Base-by-base conservation (phyloP, 2,888 invertebrate species). In the Microplitis manilae region DNA sequence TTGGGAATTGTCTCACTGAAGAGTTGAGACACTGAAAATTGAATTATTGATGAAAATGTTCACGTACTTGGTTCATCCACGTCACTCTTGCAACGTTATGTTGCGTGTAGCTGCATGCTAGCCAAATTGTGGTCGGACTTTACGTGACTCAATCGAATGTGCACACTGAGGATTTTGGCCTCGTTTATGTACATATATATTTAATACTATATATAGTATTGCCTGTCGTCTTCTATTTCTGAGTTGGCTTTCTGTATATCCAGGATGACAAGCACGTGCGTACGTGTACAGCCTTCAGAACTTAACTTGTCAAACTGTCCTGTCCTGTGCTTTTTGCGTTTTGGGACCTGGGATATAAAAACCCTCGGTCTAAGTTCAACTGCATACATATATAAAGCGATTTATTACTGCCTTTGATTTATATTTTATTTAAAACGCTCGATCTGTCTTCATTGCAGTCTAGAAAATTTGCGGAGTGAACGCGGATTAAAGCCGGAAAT, bases 231-330 rank as follows among this genome's bases (percentile, higher is more conserved):
- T 79, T 76, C 73, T 62, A 74, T 75, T 80, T 73, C 78, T 50
- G 39, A 73, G 67, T 71, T 74, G 77, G 50, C 68, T 77, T 50
- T 79, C 75, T 41, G 38, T 73, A 40, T 72, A 50, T 68, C 69
- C 40, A 68, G 68, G 71, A 50, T 72, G 74, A 71, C 71, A 69
- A 74, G 78, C 41, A 74, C 62, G 68, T 68, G 76, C 62, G 77
- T 81, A 81, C 81, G 81, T 81, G 81, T 77, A 62, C 78, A 20
- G 81, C 77, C 77, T 81, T 78, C 77, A 74, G 77, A 81, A 79
- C 79, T 81, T 77, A 78, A 79, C 81, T 79, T 80, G 81, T 81
- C 81, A 79, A 81, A 79, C 77, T 75, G 78, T 79, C 65, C 72
- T 61, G 64, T 40, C 17, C 61, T 61, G 8, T 13, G 50, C 50